Evolutionary conservation across 2,888 invertebrate genomes (phyloP).

Genomic region (Ephialtes manifestator): DNA sequence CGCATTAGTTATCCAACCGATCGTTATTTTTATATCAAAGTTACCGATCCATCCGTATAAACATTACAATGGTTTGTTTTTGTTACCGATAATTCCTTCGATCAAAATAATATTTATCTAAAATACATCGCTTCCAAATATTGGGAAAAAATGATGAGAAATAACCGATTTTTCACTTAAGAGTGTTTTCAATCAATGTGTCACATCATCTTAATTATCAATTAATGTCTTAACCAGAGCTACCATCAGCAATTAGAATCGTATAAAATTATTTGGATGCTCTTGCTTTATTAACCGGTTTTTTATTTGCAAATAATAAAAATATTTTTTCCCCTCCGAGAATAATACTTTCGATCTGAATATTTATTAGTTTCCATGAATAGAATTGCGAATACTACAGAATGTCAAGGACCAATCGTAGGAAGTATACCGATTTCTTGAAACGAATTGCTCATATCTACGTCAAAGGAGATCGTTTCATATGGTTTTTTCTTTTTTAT

Average conservation of each 20-base stretch:
- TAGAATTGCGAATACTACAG: not conserved
- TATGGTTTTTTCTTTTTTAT: too few relatives aligned
- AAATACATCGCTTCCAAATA: too few relatives aligned
- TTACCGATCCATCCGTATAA: not conserved
- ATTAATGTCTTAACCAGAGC: not conserved
- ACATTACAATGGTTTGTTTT: not conserved
- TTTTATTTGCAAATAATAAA: not conserved
- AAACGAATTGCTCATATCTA: not conserved
- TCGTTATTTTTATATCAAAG: conserved; percentile 10
- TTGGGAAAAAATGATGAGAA: not conserved
- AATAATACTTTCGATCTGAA: not conserved
- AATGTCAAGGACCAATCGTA: conserved; percentile 51
- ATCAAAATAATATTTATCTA: too few relatives aligned
- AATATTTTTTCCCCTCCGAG: not conserved
- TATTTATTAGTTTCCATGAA: not conserved
- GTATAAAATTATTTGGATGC: not conserved
- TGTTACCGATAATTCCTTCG: too few relatives aligned
- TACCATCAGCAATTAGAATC: not conserved
- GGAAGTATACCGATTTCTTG: conserved; percentile 2
- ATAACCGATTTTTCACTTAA: not conserved
- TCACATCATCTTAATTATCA: not conserved
- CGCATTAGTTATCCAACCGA: not conserved
- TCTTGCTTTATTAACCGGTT: not conserved
- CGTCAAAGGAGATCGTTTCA: not conserved
- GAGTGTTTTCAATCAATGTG: not conserved